These are phyloP conservation scores for Diplodus sargus DNA, from an alignment of 2,797 vertebrate species.

Conservation along the genomic window DNA sequence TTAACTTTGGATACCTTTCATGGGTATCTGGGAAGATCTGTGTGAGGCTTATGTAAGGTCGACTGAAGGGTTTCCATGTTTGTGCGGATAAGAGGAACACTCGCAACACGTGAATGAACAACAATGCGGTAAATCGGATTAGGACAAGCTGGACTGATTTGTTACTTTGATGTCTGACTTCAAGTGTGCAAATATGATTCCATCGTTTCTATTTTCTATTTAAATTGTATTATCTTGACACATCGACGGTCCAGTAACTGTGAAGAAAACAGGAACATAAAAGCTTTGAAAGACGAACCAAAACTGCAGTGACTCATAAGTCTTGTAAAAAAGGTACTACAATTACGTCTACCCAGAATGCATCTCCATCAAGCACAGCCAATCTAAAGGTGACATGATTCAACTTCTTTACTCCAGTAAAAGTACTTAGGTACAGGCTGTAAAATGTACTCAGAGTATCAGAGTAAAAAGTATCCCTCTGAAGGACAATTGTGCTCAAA, in stretches of 20 bases:
- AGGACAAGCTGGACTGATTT: conserved; percentile 20
- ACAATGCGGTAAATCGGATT: conserved; percentile 45
- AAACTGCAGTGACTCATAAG: neutral
- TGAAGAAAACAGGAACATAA: neutral
- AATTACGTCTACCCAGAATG: neutral
- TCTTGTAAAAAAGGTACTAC: neutral
- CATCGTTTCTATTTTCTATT: neutral
- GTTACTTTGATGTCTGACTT: conserved; percentile 18
- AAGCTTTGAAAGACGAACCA: neutral
- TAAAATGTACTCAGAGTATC: too few species aligned
- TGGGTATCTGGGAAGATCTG: conserved; percentile 89
- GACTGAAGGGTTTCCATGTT: conserved; percentile 10
- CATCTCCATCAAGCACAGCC: neutral
- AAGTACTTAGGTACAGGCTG: too few species aligned
- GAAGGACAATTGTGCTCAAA: too few species aligned
- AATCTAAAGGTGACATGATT: too few species aligned
- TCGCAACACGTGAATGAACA: conserved; percentile 25
- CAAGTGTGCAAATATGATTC: neutral
- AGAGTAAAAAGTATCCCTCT: too few species aligned
- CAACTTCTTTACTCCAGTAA: too few species aligned
- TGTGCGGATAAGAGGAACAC: neutral
- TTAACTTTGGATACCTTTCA: conserved; percentile 90
- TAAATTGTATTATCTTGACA: neutral
- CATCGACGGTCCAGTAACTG: neutral
- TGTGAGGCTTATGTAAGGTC: conserved; percentile 61